A percentile compares a stretch with the other conserved stretches of the same genome.
Evolutionary conservation across 1,140 invertebrate species (phyloP).

Genomic region (Rhopalosiphum maidis): DNA sequence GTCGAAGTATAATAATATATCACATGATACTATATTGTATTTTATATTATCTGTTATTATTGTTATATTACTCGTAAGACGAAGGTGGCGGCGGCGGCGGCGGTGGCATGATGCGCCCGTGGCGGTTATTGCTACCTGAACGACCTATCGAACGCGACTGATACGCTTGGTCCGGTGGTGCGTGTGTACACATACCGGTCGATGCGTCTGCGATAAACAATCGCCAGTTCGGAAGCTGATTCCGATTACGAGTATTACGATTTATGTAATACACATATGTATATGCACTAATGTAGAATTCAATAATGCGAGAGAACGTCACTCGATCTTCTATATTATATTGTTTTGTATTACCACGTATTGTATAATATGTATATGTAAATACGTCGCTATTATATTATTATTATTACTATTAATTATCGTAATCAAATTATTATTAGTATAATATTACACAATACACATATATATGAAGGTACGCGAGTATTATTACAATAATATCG

Average conservation of each 20-base stretch:
- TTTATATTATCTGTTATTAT: background rate
- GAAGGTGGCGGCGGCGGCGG: too few species aligned
- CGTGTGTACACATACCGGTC: background rate
- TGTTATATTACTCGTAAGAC: background rate
- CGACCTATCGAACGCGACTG: constrained; percentile 2
- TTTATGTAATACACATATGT: background rate
- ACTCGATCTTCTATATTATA: background rate
- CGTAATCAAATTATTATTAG: background rate
- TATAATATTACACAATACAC: too few species aligned
- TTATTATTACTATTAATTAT: background rate
- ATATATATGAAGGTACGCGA: background rate
- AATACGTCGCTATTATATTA: background rate
- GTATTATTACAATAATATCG: background rate
- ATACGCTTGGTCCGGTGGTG: background rate
- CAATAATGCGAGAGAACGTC: background rate
- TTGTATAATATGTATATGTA: background rate
- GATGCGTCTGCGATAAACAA: background rate
- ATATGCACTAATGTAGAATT: background rate
- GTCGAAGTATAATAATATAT: background rate
- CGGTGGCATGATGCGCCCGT: background rate
- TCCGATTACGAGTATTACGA: background rate
- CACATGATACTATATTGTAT: background rate
- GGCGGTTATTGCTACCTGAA: background rate
- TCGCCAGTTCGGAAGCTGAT: background rate
- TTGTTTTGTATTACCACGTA: background rate